Evolutionary conservation across 1,140 invertebrate genomes (phyloP).

Genomic region (Apis cerana): DNA sequence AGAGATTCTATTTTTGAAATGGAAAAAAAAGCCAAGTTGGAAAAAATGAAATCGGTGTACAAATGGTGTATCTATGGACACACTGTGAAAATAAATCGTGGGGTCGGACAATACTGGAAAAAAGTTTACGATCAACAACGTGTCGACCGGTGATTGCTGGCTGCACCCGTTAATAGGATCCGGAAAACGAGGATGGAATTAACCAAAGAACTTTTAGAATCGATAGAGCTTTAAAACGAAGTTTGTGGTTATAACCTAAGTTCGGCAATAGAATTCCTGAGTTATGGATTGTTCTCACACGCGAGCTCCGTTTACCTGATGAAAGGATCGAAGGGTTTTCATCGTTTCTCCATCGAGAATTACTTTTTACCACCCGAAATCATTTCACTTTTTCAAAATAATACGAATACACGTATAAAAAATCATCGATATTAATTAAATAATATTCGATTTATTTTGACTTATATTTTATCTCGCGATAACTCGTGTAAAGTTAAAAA

Average conservation of each 20-base stretch:
- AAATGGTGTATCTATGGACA: background rate
- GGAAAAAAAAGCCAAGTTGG: too few species aligned
- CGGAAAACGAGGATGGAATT: slow-evolving; percentile 36
- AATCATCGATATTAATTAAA: too few species aligned
- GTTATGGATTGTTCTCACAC: slow-evolving; percentile 45
- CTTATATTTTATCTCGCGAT: background rate
- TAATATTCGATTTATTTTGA: too few species aligned
- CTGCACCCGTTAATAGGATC: slow-evolving; percentile 18
- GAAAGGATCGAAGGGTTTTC: slow-evolving; percentile 21
- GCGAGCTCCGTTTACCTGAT: slow-evolving; percentile 6
- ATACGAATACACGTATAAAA: too few species aligned
- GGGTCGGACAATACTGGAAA: background rate
- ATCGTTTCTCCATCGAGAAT: background rate
- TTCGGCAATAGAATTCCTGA: slow-evolving; percentile 52
- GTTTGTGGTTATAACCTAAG: slow-evolving; percentile 48
- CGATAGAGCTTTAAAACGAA: slow-evolving; percentile 49
- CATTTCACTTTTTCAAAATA: too few species aligned
- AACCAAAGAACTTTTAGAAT: slow-evolving; percentile 48
- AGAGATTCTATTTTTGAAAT: too few species aligned
- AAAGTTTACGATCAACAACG: slow-evolving; percentile 6
- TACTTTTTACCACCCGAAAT: background rate
- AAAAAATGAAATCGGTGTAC: too few species aligned
- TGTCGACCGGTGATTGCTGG: slow-evolving; percentile 27
- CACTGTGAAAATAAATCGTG: too few species aligned
- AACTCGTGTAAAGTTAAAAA: background rate